A percentile compares a stretch with the other conserved stretches of the same genome.
These are phyloP conservation scores for Sebastiscus tertius DNA, from an alignment of 2,797 vertebrate species.

Conservation along the genomic window DNA sequence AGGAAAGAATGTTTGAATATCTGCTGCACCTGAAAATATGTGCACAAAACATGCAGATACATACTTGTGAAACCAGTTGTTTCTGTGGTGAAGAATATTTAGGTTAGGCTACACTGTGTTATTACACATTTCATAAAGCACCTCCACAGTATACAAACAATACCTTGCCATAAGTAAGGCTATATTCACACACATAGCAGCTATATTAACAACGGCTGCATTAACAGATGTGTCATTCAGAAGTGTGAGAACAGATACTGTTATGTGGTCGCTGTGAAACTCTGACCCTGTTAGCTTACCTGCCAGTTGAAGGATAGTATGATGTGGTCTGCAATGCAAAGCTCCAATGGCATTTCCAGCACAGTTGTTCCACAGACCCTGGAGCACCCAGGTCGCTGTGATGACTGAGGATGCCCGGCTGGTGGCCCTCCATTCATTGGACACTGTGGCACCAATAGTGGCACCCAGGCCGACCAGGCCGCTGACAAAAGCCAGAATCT, in stretches of 20 bases:
- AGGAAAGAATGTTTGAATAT: neutral
- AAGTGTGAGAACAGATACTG: neutral
- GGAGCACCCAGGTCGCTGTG: conserved; percentile 94
- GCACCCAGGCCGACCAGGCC: conserved; percentile 88
- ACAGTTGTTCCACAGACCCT: conserved; percentile 95
- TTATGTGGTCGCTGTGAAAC: neutral
- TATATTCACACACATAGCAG: neutral
- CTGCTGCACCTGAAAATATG: neutral
- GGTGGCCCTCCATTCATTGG: conserved; percentile 93
- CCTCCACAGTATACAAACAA: neutral
- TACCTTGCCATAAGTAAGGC: neutral
- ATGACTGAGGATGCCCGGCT: conserved; percentile 93
- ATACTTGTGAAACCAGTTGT: neutral
- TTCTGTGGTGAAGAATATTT: neutral
- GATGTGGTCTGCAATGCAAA: conserved; percentile 88
- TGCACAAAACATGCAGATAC: neutral
- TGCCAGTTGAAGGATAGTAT: conserved; percentile 89
- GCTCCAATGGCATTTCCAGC: conserved; percentile 92
- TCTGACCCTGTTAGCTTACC: conserved; percentile 78
- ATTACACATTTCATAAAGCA: neutral
- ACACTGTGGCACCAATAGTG: conserved; percentile 87
- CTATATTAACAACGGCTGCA: neutral
- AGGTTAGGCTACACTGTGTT: neutral
- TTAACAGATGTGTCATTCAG: neutral
- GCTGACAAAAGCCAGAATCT: conserved; percentile 89